Base-by-base conservation (phyloP, 2,113 vertebrate genomes). In the Balaeniceps rex region DNA sequence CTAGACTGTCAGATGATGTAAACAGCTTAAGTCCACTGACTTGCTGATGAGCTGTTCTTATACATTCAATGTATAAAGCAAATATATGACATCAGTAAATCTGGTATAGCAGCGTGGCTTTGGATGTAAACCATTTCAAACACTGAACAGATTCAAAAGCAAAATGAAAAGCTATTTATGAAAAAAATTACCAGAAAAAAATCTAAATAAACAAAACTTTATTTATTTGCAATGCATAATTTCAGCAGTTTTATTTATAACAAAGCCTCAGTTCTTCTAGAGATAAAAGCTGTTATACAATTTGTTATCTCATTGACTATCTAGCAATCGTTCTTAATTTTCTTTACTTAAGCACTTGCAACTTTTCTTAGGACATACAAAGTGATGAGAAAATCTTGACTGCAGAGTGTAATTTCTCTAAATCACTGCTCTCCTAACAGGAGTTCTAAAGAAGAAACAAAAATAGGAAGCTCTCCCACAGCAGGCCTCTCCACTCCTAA, bases 151-250 rank as follows among this genome's bases (percentile, higher is more conserved):
- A 85, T 84, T 89, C 40, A 84, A 92, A 92, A 83, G 54, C 49
- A 79, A 89, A 96, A 82, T 69, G 13, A 87, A 92, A 89, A 65
- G 12, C 19, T 61, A 46, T 61, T 89, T 72, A 78, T 82, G 40
- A 44, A 75, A 92, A 92, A 82, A 72, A 47, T 7, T 60, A 63
- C 38, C 80, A 77, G 63, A 44, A 77, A 46, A 83, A 70, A 77
- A 81, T 72, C 60, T 64, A 79, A 82, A 84, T 58, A 92, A 72
- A 74, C 66, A 85, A 90, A 95, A 87, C 38, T 13, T n/a, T 72
- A 57, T 95, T 94, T 94, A 78, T 96, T 96, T 94, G 74, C 52
- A 91, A 79, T 72, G 74, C 66, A 61, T 96, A 69, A 93, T 79
- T 91, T 79, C 57, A 51, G 47, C 36, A 61, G 83, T 34, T 91